Conservation (phyloP, 2,113 vertebrate genomes). For the Alethe castanea region DNA sequence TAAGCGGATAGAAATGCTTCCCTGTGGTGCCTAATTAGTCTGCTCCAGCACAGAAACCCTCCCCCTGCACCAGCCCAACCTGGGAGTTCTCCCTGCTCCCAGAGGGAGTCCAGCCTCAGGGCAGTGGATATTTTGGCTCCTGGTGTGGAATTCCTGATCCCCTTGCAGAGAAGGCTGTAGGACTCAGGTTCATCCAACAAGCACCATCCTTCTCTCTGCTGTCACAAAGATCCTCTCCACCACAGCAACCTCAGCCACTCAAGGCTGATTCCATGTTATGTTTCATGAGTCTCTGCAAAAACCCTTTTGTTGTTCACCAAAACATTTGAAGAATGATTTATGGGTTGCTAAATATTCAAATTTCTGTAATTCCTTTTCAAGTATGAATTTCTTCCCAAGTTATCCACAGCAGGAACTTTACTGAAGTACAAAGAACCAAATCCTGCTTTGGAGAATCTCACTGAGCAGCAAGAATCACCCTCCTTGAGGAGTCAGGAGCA, state of each 20-base stretch:
- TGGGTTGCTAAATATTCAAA: background rate
- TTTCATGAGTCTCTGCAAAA: background rate
- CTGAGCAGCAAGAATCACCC: background rate
- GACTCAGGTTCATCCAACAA: background rate
- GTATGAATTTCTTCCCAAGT: background rate
- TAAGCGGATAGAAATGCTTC: conserved; percentile 19
- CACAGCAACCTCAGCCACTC: background rate
- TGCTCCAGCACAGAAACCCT: background rate
- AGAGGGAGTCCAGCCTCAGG: background rate
- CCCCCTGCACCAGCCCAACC: fast-evolving
- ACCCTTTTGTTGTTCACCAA: background rate
- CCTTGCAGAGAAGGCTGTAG: background rate
- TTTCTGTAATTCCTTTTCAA: background rate
- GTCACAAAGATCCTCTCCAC: background rate
- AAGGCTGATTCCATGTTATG: background rate
- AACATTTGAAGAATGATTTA: background rate
- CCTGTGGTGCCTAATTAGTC: background rate
- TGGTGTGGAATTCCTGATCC: background rate
- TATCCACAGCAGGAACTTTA: background rate
- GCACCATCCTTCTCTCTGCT: background rate
- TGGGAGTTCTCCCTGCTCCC: background rate
- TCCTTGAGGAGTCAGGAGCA: background rate
- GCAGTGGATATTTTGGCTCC: background rate
- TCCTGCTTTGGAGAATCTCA: background rate
- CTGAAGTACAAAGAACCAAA: background rate